Evolutionary conservation across 1,140 invertebrate species (phyloP), one percentile per base, ranked within the genome.

Genomic region (Lanistes nyassanus): DNA sequence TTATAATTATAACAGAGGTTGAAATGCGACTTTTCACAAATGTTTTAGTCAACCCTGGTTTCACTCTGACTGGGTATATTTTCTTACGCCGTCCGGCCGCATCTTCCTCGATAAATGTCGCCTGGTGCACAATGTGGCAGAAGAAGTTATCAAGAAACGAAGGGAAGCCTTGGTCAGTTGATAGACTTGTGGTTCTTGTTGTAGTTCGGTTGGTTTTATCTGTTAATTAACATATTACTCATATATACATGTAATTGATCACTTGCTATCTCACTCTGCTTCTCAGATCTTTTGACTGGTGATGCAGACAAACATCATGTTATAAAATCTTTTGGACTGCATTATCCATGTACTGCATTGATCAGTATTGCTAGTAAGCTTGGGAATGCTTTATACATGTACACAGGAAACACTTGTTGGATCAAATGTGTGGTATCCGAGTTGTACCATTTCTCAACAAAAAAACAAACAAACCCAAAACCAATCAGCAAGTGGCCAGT

Each of bases 51-150:
- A 73, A 23, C 79, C 80, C 16, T 78, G 76, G 65, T 23, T 76
- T 5, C 74, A 78, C 56, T 62, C 26, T 42, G 79, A 81, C 31
- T 74, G 70, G 7, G 56, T 80, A 23, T 84, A 77, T 58, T 72
- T 79, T 47, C 55, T 79, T 23, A 83, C 78, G 0, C 67, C 77
- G 0, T 42, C 60, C 2, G 81, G 81, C 2, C 74, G 75, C 34
- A 39, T 76, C 36, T 80, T 81, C 60, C 58, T 66, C 21, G 77
- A 66, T 58, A 37, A 69, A 13, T 80, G 78, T 51, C 21, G 72
- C 3, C 66, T 65, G 42, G 80, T 81, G 6, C 81, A 84, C 67
- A 76, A 76, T 29, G 79, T 81, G 53, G 76, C 78, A 21, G 71
- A 76, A 37, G 75, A 81, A 53, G 74, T 84, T 13, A 82, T 84